Evolutionary conservation across 2,888 invertebrate species (phyloP).

Genomic region (Pachliopta kotzebuea): DNA sequence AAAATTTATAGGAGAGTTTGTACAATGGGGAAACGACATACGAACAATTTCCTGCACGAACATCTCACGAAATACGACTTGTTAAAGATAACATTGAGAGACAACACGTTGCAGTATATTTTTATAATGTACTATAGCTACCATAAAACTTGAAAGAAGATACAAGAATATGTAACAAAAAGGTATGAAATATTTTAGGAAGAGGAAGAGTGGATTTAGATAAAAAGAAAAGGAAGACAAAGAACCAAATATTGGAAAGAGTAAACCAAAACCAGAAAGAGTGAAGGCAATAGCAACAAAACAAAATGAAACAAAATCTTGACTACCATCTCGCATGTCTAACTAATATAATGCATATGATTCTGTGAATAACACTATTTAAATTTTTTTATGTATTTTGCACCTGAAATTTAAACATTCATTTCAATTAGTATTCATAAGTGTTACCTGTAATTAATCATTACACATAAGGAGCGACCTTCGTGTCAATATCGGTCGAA

Average conservation of each 20-base stretch:
- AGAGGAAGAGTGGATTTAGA: too few species aligned
- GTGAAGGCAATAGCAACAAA: too few species aligned
- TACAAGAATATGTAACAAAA: too few species aligned
- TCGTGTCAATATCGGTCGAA: constrained; percentile 7
- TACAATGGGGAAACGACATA: constrained; percentile 22
- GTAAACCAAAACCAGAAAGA: too few species aligned
- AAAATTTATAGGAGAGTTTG: constrained; percentile 25
- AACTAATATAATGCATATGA: too few species aligned
- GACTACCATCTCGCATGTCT: not conserved
- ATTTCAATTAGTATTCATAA: constrained; percentile 15
- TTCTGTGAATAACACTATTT: too few species aligned
- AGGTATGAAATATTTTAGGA: too few species aligned
- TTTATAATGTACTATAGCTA: too few species aligned
- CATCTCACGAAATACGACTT: not conserved
- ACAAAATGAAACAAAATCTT: too few species aligned
- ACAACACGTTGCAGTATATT: not conserved
- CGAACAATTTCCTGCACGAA: constrained; percentile 13
- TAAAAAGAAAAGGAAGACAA: too few species aligned
- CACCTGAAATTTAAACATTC: not conserved
- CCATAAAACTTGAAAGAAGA: too few species aligned
- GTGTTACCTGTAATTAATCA: constrained; percentile 14
- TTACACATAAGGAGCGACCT: constrained; percentile 17
- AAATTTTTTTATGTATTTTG: not conserved
- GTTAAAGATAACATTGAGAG: not conserved
- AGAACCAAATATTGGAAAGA: too few species aligned